Percentiles rank a stretch among this genome's conserved stretches.
Evolutionary conservation across 2,113 vertebrate genomes (phyloP).

Genomic region (Coptodon rendalli): DNA sequence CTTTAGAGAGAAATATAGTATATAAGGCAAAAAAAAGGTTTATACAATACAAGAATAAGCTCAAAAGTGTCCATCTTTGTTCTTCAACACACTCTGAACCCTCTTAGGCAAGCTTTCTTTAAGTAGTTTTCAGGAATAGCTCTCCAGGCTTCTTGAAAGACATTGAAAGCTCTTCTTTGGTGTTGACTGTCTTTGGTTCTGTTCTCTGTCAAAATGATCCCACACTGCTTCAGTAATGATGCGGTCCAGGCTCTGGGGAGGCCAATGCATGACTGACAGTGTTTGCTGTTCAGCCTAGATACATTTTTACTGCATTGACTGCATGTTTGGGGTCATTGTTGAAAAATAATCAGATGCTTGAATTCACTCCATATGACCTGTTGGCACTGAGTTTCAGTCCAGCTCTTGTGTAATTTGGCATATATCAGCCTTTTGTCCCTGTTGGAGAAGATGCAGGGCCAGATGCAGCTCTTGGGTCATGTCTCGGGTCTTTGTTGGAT

Average conservation of each 20-base stretch:
- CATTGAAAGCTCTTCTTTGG: background rate
- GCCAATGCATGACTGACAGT: background rate
- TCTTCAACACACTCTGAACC: background rate
- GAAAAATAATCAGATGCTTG: background rate
- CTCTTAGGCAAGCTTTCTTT: background rate
- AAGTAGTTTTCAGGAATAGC: background rate
- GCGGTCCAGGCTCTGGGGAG: background rate
- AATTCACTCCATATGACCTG: background rate
- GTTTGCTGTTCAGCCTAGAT: background rate
- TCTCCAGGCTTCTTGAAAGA: background rate
- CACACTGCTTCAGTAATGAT: background rate
- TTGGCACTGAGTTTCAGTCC: background rate
- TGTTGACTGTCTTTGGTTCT: background rate
- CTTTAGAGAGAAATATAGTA: background rate
- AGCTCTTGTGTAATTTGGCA: background rate
- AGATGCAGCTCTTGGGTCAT: background rate
- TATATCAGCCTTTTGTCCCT: background rate
- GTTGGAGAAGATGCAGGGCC: background rate
- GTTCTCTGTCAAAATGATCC: background rate
- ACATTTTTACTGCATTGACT: background rate
- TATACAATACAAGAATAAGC: background rate
- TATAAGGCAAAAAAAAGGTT: background rate
- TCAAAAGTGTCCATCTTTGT: background rate
- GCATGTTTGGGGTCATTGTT: background rate
- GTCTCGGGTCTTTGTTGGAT: background rate